Conservation (phyloP, 1,140 invertebrate species). For the Drosophila lowei region DNA sequence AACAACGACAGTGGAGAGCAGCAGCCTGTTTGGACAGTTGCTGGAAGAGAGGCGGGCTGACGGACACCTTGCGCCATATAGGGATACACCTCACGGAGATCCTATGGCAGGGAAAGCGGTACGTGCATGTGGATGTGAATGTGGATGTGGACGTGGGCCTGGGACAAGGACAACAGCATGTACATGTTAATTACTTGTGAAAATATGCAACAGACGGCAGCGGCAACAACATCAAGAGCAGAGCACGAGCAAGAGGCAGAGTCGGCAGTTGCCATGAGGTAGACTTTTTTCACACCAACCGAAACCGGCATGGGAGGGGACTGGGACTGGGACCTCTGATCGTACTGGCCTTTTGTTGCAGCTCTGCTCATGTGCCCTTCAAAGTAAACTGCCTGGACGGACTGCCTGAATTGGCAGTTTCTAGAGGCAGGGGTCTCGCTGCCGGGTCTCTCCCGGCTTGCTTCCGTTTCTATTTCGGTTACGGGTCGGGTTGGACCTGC, state of each 20-base stretch:
- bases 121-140: too few species aligned
- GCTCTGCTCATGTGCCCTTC: constrained; percentile 57
- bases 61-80: constrained; percentile 19
- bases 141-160: constrained; percentile 20
- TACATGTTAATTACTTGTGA: constrained; percentile 81
- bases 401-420: too few species aligned
- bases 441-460: constrained; percentile 1
- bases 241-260: background rate
- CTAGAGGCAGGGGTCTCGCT: background rate
- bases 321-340: constrained; percentile 16
- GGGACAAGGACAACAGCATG: constrained; percentile 70
- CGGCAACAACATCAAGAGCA: constrained; percentile 16
- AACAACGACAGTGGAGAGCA: constrained; percentile 48
- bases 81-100: background rate
- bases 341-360: constrained; percentile 46
- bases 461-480: constrained; percentile 16
- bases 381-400: constrained; percentile 51
- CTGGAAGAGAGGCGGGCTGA: constrained; percentile 10
- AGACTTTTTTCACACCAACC: constrained; percentile 73
- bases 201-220: constrained; percentile 77
- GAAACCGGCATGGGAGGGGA: constrained; percentile 36
- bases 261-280: constrained; percentile 60
- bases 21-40: constrained; percentile 69
- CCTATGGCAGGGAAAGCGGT: too few species aligned
- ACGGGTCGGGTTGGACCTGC: constrained; percentile 10